Evolutionary conservation across 2,797 vertebrate genomes (phyloP).

Genomic region (Emydoidea blandingii): DNA sequence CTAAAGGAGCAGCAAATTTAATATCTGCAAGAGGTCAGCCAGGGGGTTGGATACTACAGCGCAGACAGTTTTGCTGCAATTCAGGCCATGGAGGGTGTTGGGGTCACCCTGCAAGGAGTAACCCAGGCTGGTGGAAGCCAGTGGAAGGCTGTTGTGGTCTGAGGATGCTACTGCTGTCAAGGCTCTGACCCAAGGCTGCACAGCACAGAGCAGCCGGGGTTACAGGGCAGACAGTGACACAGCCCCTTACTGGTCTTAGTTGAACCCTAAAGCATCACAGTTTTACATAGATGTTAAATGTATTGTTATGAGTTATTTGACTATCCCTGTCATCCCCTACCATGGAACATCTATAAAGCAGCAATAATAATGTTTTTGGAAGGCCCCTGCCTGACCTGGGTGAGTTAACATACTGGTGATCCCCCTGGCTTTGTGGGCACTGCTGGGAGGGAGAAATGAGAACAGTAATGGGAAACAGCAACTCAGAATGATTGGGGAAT

Average conservation of each 20-base stretch:
- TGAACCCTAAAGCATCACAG: neutral
- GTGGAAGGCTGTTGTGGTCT: neutral
- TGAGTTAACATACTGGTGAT: neutral
- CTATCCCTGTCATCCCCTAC: neutral
- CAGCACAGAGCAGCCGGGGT: neutral
- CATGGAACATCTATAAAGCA: neutral
- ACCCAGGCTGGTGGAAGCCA: neutral
- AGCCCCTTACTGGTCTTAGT: neutral
- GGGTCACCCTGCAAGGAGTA: neutral
- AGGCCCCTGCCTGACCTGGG: neutral
- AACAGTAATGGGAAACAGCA: neutral
- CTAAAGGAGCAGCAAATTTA: neutral
- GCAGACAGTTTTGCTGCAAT: neutral
- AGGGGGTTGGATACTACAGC: too few relatives aligned
- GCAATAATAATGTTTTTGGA: neutral
- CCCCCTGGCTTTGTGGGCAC: neutral
- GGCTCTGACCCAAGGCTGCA: neutral
- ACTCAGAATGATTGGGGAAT: neutral
- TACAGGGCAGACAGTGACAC: neutral
- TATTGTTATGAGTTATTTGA: neutral
- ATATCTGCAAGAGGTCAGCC: neutral
- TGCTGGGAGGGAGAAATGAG: conserved; percentile 13
- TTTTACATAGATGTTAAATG: neutral
- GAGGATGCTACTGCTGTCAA: neutral
- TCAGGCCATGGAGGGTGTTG: neutral